These are phyloP conservation scores for Macquaria australasica DNA, from an alignment of 2,113 vertebrate species.

Conservation along the genomic window DNA sequence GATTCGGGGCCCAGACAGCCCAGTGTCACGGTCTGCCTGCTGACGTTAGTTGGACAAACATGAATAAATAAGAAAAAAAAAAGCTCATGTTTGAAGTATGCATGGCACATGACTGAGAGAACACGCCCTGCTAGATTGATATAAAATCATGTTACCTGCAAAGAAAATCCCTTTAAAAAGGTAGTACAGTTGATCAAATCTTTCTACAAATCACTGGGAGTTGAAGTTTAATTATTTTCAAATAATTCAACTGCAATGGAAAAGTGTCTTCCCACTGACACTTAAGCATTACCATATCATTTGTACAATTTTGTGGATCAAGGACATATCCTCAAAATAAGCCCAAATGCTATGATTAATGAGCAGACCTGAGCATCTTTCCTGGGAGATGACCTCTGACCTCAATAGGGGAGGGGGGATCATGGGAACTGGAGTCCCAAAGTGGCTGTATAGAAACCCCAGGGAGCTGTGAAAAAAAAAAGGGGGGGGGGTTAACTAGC, in stretches of 20 bases:
- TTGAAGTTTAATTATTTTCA: not conserved
- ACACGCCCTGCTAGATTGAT: not conserved
- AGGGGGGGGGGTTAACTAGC: not conserved
- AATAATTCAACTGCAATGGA: not conserved
- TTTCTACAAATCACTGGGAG: not conserved
- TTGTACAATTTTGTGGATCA: not conserved
- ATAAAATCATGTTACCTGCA: not conserved
- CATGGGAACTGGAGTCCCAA: conserved; percentile 43
- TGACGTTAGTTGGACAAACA: not conserved
- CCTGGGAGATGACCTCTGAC: conserved; percentile 13
- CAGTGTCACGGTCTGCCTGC: not conserved
- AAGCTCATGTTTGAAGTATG: not conserved
- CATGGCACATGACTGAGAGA: not conserved
- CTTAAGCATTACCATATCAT: too few species aligned
- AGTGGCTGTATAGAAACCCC: not conserved
- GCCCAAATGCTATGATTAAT: not conserved
- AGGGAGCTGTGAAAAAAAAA: not conserved
- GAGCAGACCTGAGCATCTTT: not conserved
- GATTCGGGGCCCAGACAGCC: not conserved
- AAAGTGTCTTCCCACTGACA: not conserved
- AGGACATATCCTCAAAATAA: not conserved
- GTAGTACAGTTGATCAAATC: not conserved
- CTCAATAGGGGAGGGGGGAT: not conserved
- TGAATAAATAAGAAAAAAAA: accelerated
- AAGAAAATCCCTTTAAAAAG: conserved; percentile 5